Evolutionary conservation across 2,797 vertebrate genomes (phyloP).

Genomic region (Myotis planiceps): DNA sequence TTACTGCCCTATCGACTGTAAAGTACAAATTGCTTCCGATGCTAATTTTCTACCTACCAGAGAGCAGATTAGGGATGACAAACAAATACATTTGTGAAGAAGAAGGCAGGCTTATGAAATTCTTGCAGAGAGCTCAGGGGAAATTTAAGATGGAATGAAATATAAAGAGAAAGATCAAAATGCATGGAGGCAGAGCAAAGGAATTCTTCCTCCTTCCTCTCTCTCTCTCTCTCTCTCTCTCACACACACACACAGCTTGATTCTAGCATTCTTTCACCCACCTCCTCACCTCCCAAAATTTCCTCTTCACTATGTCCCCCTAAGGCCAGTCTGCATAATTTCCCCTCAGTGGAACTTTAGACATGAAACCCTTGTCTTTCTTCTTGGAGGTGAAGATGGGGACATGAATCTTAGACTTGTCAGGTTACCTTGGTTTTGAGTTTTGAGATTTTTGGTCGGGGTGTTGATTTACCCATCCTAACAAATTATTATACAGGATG

Average conservation of each 20-base stretch:
- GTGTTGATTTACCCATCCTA: not conserved
- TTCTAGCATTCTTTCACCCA: not conserved
- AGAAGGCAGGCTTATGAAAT: not conserved
- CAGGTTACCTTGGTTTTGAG: not conserved
- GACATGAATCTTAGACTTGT: not conserved
- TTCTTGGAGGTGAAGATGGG: not conserved
- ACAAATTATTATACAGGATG: not conserved
- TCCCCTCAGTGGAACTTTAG: not conserved
- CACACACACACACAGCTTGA: not conserved
- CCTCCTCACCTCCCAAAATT: rapidly evolving
- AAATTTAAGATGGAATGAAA: constrained; percentile 13
- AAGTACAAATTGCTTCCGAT: not conserved
- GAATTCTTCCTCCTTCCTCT: rapidly evolving
- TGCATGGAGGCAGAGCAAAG: not conserved
- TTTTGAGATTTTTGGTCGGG: not conserved
- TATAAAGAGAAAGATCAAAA: not conserved
- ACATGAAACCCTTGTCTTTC: not conserved
- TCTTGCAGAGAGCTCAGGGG: not conserved
- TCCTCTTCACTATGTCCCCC: not conserved
- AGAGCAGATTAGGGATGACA: not conserved
- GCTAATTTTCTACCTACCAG: not conserved
- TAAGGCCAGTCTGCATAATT: not conserved
- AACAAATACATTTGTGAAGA: not conserved
- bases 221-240: not conserved
- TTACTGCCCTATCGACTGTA: not conserved